phyloP scores from a whole-genome alignment of 2,797 vertebrate genomes.

The Coracias cyanogaster region DNA sequence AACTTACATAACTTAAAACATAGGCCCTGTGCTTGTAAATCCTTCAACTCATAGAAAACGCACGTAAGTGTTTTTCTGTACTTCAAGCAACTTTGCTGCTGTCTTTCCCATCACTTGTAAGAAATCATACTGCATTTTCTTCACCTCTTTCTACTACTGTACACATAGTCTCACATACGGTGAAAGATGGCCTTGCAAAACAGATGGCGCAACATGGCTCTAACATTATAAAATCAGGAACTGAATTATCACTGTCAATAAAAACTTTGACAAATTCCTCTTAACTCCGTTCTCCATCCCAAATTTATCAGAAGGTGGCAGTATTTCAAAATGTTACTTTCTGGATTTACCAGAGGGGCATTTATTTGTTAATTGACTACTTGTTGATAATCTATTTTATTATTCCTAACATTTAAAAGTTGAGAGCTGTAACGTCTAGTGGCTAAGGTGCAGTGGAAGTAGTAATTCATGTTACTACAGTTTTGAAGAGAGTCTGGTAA shows the following conservation, averaged over 20 bases:
- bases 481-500: neutral
- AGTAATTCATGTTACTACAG: neutral
- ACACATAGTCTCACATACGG: neutral
- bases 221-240: neutral
- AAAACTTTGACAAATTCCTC: neutral
- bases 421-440: neutral
- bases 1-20: neutral
- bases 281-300: neutral
- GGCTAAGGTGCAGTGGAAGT: neutral
- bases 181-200: neutral
- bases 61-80: neutral
- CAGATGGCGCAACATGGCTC: neutral
- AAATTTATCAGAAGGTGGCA: conserved; percentile 54
- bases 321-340: conserved; percentile 48
- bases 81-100: neutral
- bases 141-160: neutral
- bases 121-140: neutral
- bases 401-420: conserved; percentile 19
- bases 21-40: neutral
- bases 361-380: conserved; percentile 51
- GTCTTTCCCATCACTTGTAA: neutral
- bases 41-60: neutral
- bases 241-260: neutral
- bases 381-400: conserved; percentile 34
- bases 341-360: conserved; percentile 4